Conservation (phyloP, 2,888 invertebrate genomes). For the Scaptomyza caliginosa region DNA sequence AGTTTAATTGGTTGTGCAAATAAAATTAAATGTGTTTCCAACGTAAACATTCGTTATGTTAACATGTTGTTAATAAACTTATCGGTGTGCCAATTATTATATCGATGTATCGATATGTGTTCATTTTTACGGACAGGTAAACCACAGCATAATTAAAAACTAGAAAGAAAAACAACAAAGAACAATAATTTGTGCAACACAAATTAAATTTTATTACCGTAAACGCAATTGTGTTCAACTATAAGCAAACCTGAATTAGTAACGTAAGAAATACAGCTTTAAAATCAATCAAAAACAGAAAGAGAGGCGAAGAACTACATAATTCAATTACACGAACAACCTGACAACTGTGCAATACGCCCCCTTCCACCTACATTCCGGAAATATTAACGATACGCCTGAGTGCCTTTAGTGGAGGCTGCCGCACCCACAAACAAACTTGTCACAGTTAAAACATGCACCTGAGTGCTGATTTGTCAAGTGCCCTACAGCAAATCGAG, state of each 20-base stretch:
- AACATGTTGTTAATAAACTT: slow-evolving; percentile 12
- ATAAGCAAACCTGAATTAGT: not conserved
- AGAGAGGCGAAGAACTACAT: slow-evolving; percentile 16
- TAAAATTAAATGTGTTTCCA: slow-evolving; percentile 40
- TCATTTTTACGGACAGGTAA: slow-evolving; percentile 34
- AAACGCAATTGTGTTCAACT: slow-evolving; percentile 5
- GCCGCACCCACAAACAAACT: slow-evolving; percentile 42
- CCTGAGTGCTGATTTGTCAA: slow-evolving; percentile 89
- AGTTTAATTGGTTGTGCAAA: slow-evolving; percentile 12
- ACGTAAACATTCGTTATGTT: not conserved
- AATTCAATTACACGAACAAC: slow-evolving; percentile 54
- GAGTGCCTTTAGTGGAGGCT: slow-evolving; percentile 34
- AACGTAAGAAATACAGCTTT: not conserved
- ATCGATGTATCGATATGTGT: slow-evolving; percentile 39
- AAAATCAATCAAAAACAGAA: slow-evolving; percentile 3
- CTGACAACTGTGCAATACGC: slow-evolving; percentile 43
- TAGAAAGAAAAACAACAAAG: slow-evolving; percentile 39
- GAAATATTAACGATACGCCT: slow-evolving; percentile 42
- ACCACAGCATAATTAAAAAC: slow-evolving; percentile 50
- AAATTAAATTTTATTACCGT: slow-evolving; percentile 5
- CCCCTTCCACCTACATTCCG: slow-evolving; percentile 22
- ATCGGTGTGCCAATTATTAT: slow-evolving; percentile 1
- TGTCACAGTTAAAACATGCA: slow-evolving; percentile 66
- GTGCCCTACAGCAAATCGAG: slow-evolving; percentile 94
- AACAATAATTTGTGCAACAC: slow-evolving; percentile 10